These are phyloP conservation scores for Brachyhypopomus occidentalis DNA, from an alignment of 2,113 vertebrate species.

Conservation along the genomic window DNA sequence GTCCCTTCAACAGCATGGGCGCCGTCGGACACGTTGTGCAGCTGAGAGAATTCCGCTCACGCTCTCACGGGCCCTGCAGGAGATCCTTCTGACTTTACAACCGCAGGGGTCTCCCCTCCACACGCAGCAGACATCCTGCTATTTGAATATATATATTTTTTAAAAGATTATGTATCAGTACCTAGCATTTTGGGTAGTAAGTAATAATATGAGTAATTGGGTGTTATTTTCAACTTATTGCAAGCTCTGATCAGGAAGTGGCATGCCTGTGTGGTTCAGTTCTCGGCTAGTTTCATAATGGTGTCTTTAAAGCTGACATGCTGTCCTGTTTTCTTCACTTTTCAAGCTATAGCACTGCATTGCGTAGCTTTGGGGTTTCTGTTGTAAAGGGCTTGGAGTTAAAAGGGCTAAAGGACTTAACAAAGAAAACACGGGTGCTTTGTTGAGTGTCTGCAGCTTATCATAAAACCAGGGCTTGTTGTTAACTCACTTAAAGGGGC, in stretches of 20 bases:
- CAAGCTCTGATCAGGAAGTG: too few relatives aligned
- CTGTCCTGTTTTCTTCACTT: not conserved
- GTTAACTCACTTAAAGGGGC: not conserved
- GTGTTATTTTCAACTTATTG: too few relatives aligned
- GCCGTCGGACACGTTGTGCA: not conserved
- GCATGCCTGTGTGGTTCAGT: not conserved
- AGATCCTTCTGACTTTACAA: not conserved
- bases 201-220: not conserved
- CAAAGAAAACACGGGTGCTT: not conserved
- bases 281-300: not conserved
- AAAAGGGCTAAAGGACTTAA: not conserved
- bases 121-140: not conserved
- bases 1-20: not conserved
- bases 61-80: not conserved
- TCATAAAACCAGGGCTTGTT: not conserved
- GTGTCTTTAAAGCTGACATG: not conserved
- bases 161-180: too few relatives aligned
- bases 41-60: not conserved
- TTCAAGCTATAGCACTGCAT: not conserved
- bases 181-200: too few relatives aligned
- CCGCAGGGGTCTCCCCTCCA: not conserved
- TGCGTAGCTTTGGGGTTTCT: not conserved
- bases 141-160: not conserved
- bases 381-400: not conserved
- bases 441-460: not conserved